phyloP scores from a whole-genome alignment of 1,140 invertebrate species.

The Pantala flavescens region DNA sequence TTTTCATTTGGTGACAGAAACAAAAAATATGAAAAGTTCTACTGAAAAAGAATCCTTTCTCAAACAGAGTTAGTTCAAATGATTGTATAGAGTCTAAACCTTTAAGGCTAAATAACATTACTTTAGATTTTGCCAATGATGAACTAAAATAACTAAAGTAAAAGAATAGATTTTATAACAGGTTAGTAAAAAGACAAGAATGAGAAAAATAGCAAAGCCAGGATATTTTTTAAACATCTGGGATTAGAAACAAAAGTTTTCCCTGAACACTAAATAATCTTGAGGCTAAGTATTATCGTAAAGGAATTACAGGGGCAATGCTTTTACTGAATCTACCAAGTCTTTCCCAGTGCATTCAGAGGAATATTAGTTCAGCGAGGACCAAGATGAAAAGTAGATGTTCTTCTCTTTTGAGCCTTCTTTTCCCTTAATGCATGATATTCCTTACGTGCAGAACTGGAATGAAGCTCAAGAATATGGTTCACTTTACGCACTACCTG shows the following conservation, averaged over 20 bases:
- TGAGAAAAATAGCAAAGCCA: background rate
- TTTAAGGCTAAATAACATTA: background rate
- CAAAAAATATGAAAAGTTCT: background rate
- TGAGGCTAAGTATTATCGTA: background rate
- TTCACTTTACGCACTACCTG: constrained; percentile 77
- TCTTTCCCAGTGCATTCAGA: background rate
- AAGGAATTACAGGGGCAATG: background rate
- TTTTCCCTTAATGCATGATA: constrained; percentile 51
- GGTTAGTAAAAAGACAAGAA: background rate
- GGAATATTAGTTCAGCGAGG: background rate
- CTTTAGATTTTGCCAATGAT: background rate
- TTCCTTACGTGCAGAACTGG: constrained; percentile 65
- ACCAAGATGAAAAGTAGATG: constrained; percentile 29
- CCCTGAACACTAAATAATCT: background rate
- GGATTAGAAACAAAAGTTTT: background rate
- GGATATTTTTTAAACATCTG: background rate
- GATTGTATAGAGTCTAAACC: background rate
- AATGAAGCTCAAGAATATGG: constrained; percentile 70
- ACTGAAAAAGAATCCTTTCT: background rate
- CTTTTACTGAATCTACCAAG: background rate
- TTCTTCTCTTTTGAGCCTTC: constrained; percentile 46
- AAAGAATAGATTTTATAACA: background rate
- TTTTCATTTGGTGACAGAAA: background rate
- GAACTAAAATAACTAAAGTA: background rate
- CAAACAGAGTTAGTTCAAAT: background rate